phyloP scores from a whole-genome alignment of 2,888 invertebrate genomes.

The Syrista parreyssii region DNA sequence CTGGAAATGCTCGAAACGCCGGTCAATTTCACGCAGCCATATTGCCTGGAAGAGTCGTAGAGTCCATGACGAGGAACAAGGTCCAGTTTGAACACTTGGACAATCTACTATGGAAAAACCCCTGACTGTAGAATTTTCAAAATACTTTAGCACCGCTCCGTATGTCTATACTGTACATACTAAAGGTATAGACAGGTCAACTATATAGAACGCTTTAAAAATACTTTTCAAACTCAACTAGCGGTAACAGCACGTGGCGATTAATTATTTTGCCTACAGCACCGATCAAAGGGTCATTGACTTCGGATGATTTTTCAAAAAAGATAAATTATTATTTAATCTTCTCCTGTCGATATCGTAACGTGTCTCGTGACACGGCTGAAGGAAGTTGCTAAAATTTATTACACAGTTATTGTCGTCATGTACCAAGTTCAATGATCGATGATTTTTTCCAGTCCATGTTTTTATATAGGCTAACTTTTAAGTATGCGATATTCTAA shows the following conservation, averaged over 20 bases:
- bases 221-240: not conserved
- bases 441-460: not conserved
- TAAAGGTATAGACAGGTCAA: not conserved
- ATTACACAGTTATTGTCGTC: not conserved
- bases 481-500: not conserved
- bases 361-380: not conserved
- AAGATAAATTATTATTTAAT: not conserved
- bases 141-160: not conserved
- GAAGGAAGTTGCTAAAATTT: not conserved
- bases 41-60: not conserved
- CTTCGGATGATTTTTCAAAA: constrained; percentile 22
- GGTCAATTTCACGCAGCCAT: not conserved
- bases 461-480: not conserved
- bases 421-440: not conserved
- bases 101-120: not conserved
- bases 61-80: not conserved
- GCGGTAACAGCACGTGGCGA: constrained; percentile 44
- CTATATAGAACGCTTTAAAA: not conserved
- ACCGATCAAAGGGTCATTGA: constrained; percentile 43
- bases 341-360: not conserved
- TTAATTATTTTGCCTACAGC: constrained; percentile 41
- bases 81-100: not conserved
- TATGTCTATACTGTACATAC: not conserved
- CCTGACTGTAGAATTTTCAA: not conserved
- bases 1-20: not conserved